phyloP scores from a whole-genome alignment of 2,113 vertebrate genomes.

The Halichoeres trimaculatus region DNA sequence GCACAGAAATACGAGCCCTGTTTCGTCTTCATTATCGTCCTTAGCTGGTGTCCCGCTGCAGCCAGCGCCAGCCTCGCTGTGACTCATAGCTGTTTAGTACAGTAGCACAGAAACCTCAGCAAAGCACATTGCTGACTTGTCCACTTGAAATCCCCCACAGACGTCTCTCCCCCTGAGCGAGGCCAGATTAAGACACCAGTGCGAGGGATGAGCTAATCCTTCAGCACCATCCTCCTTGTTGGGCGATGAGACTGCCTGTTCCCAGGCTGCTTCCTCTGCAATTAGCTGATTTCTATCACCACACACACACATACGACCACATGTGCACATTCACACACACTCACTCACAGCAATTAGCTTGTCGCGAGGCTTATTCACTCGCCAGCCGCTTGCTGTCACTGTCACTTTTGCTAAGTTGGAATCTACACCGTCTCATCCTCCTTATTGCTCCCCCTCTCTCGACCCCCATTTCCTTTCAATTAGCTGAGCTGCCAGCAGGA shows the following conservation, averaged over 20 bases:
- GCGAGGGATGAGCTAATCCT: constrained; percentile 71
- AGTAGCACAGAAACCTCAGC: constrained; percentile 43
- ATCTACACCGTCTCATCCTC: constrained; percentile 47
- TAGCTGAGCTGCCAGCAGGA: constrained; percentile 69
- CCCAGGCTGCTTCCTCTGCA: constrained; percentile 54
- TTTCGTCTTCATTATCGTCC: constrained; percentile 54
- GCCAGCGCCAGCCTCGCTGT: constrained; percentile 27
- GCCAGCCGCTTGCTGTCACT: constrained; percentile 71
- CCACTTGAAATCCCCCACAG: constrained; percentile 59
- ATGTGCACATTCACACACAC: constrained; percentile 8
- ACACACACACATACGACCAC: constrained; percentile 33
- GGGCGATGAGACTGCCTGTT: constrained; percentile 62
- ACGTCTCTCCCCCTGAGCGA: constrained; percentile 34
- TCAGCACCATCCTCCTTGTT: constrained; percentile 59
- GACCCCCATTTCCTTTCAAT: constrained; percentile 79
- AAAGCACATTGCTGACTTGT: constrained; percentile 73
- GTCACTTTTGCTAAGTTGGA: constrained; percentile 76
- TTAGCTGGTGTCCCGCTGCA: constrained; percentile 22
- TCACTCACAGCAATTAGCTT: constrained; percentile 66
- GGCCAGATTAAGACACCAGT: constrained; percentile 69
- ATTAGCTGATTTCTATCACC: constrained; percentile 67
- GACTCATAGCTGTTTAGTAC: constrained; percentile 49
- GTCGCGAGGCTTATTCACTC: constrained; percentile 48
- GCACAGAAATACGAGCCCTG: constrained; percentile 25
- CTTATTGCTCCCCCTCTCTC: constrained; percentile 40